Evolutionary conservation across 2,797 vertebrate genomes (phyloP).

Genomic region (Mormyrus hasselquistii): DNA sequence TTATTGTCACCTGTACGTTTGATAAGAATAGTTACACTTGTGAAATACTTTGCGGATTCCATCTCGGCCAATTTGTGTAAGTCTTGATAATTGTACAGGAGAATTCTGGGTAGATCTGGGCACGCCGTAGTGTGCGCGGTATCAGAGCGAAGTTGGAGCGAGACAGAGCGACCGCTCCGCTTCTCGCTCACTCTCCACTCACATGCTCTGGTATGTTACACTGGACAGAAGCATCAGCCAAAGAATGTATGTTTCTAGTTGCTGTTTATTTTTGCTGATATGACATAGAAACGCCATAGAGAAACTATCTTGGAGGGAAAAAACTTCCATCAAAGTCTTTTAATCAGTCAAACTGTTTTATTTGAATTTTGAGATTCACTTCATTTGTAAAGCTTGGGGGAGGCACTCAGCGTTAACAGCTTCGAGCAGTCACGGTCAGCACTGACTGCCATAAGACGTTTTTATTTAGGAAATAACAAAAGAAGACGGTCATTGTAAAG

Average conservation of each 20-base stretch:
- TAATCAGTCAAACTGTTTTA: background rate
- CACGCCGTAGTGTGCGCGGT: no score
- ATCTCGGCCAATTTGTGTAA: no score
- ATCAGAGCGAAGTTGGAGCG: no score
- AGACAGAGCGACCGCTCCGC: no score
- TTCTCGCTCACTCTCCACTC: no score
- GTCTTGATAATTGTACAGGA: no score
- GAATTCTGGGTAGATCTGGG: no score
- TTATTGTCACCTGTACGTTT: no score
- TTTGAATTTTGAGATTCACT: background rate
- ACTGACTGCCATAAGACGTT: background rate
- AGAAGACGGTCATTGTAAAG: background rate
- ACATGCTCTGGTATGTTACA: no score
- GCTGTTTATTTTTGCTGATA: background rate
- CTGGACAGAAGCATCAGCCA: no score
- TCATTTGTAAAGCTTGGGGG: background rate
- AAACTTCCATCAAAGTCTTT: background rate
- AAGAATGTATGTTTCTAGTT: background rate
- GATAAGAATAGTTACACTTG: no score
- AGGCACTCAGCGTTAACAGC: background rate
- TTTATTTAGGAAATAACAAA: background rate
- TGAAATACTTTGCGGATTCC: no score
- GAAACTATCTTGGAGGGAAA: background rate
- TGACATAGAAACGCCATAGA: background rate
- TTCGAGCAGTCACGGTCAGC: background rate